Percentiles rank a stretch among this genome's conserved stretches.
phyloP scores from a whole-genome alignment of 1,140 invertebrate species.

The Periplaneta americana region DNA sequence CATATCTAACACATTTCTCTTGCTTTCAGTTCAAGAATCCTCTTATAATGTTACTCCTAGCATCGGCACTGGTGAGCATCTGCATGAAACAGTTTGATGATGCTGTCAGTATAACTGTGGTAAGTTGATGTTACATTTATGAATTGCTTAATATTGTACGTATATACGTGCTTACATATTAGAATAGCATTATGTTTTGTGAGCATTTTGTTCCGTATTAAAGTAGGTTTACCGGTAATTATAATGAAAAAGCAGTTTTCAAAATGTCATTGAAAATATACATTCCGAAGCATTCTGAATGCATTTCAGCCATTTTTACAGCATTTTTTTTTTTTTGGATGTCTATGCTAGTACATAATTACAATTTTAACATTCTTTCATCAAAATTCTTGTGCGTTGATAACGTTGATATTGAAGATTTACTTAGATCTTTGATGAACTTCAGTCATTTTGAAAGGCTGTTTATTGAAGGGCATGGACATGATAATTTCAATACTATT shows the following conservation, averaged over 20 bases:
- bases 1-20: too few species aligned
- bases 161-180: background rate
- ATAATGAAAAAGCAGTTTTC: too few species aligned
- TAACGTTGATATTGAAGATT: conserved; percentile 8
- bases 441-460: too few species aligned
- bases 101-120: conserved; percentile 96
- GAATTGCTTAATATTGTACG: background rate
- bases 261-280: too few species aligned
- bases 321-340: too few species aligned
- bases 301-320: too few species aligned
- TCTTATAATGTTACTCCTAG: conserved; percentile 88
- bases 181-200: conserved; percentile 1
- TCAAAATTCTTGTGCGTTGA: background rate
- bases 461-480: too few species aligned
- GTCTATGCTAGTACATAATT: too few species aligned
- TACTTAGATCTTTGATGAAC: too few species aligned
- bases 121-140: conserved; percentile 49
- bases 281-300: too few species aligned
- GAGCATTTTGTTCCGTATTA: conserved; percentile 1
- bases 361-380: background rate
- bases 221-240: too few species aligned
- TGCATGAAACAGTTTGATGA: conserved; percentile 98
- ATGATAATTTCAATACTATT: too few species aligned
- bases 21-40: conserved; percentile 91
- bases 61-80: conserved; percentile 92